Evolutionary conservation across 2,113 vertebrate genomes (phyloP).

Genomic region (Charadrius vociferus): DNA sequence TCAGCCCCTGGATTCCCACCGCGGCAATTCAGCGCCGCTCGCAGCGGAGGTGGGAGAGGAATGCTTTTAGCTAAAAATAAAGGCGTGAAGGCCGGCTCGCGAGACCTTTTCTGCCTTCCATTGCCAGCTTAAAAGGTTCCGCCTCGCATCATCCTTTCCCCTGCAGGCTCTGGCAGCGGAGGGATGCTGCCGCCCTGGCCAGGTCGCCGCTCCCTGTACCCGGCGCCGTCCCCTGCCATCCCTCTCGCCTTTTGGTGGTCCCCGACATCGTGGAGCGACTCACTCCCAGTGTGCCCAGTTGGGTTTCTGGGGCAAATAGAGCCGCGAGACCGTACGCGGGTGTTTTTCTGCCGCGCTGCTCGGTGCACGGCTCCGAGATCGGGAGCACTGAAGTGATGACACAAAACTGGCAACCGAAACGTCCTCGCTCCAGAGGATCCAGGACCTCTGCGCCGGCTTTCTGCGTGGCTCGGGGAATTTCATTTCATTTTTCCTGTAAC

Average conservation of each 20-base stretch:
- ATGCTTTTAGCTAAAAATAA: background rate
- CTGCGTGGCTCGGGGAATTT: background rate
- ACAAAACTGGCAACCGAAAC: conserved; percentile 29
- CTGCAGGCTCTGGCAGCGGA: background rate
- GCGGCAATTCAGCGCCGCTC: background rate
- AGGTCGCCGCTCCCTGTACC: accelerated
- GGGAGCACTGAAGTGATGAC: background rate
- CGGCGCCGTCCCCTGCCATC: background rate
- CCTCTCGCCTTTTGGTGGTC: accelerated
- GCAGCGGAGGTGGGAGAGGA: background rate
- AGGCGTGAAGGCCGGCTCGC: background rate
- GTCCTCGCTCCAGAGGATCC: background rate
- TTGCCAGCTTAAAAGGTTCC: background rate
- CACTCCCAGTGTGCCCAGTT: accelerated
- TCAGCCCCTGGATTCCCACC: background rate
- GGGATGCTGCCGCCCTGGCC: background rate
- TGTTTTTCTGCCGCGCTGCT: background rate
- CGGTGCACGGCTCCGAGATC: accelerated
- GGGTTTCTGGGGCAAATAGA: background rate
- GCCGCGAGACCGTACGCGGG: accelerated
- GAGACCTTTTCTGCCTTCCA: background rate
- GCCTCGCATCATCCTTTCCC: background rate
- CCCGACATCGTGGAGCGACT: accelerated
- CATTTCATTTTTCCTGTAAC: conserved; percentile 42
- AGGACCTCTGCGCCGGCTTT: background rate